These are phyloP conservation scores for Ceratosolen solmsi DNA, from an alignment of 1,140 invertebrate species.

Conservation along the genomic window DNA sequence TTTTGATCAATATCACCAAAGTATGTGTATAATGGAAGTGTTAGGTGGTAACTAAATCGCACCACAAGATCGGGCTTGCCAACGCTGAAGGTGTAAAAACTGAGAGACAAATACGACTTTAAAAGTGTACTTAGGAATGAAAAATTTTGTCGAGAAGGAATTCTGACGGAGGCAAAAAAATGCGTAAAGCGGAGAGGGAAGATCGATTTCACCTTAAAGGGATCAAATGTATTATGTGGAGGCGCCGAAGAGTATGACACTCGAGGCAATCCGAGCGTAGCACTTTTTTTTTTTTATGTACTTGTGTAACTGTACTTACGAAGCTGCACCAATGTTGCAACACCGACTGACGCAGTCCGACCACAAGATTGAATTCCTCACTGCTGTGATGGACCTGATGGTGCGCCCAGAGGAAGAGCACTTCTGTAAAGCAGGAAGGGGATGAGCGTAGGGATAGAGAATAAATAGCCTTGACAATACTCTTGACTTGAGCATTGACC, in stretches of 20 bases:
- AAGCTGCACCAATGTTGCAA: conserved; percentile 88
- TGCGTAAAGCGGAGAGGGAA: neutral
- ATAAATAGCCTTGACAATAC: neutral
- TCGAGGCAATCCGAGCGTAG: neutral
- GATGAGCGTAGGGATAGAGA: neutral
- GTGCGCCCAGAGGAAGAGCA: conserved; percentile 93
- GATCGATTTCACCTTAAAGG: neutral
- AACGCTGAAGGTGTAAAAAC: no score
- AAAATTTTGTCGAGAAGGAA: neutral
- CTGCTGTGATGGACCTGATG: conserved; percentile 98
- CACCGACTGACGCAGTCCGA: conserved; percentile 88
- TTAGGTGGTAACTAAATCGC: neutral
- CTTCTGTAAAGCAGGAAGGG: conserved; percentile 74
- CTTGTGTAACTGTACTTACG: conserved; percentile 76
- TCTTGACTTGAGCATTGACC: no score
- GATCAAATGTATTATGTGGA: neutral
- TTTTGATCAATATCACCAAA: no score
- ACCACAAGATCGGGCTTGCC: neutral
- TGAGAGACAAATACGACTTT: no score
- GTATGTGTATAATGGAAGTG: no score
- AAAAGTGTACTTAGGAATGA: neutral
- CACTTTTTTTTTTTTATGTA: neutral
- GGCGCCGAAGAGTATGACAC: neutral
- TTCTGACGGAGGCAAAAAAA: neutral
- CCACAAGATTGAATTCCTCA: conserved; percentile 94